Evolutionary conservation across 2,888 invertebrate species (phyloP), one percentile per base, ranked within the genome.

Genomic region (Fabriciana adippe): DNA sequence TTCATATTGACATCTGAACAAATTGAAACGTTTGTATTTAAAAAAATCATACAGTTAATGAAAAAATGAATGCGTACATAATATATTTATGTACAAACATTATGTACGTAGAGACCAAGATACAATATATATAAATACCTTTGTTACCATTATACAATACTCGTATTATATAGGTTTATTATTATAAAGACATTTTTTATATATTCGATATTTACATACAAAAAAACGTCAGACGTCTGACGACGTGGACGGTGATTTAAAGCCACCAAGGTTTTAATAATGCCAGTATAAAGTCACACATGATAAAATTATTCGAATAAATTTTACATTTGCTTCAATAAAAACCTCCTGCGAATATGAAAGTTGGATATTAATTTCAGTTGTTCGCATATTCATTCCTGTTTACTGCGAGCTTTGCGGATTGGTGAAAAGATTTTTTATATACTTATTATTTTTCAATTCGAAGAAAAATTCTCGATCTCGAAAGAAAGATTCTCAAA

Each of bases 291-390:
- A 67, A 67, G 56, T 67, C 64, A 64, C 70, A 70, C 64, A 64
- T 59, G 56, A 67, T 70, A 56, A 64, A 64, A 70, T 67, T 70
- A 67, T 56, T 57, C 64, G 53, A 70, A 69, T 69, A 69, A 69
- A 69, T 67, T 62, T 67, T 64, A 67, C 67, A 70, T 67, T 67
- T 31, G 67, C 64, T 60, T 64, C 70, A 67, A 67, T 67, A 67
- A 70, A 70, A 70, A 61, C 54, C 69, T 67, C 56, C 56, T 47
- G 61, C 64, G 64, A 67, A 70, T 71, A 68, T 66, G 60, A 71
- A 71, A 69, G 67, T 73, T 69, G 63, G 66, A 68, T 73, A 68
- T 73, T 73, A 71, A 73, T 69, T 73, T 71, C 72, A 69, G 69
- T 73, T 72, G 65, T 71, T 73, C 71, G 69, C 67, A 67, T 73